Evolutionary conservation across 2,113 vertebrate genomes (phyloP), one percentile per base, ranked within the genome.

Genomic region (Lamprotornis superbus): DNA sequence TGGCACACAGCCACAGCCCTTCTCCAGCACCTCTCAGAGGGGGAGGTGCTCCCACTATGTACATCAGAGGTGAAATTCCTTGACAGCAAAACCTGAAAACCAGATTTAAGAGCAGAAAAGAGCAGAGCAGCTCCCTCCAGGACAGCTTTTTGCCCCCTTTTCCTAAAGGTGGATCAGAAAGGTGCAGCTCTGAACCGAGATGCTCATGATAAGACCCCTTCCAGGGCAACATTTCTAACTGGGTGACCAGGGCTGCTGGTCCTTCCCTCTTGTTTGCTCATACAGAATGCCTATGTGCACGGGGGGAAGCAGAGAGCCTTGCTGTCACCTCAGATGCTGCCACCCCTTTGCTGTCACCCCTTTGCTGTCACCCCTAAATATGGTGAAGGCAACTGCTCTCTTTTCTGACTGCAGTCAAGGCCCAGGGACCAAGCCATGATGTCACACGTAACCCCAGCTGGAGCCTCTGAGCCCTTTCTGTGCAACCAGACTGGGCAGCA

Each of bases 401-500:
- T 52, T 40, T 25, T 52, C 33, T 24, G 20, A 79, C 56, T 50
- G 12, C 33, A 68, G 42, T 27, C 27, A 16, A 0, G 1, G 30
- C 17, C 24, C 21, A 40, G 42, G 27, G 22, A 49, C 42, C 24
- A 27, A 76, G 35, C 7, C 24, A 27, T 4, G 1, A 1, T 13
- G 19, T 15, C 3, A 5, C 46, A 57, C 2, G 1, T 7, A 52
- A 61, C 2, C 7, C 33, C 16, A 44, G 23, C 9, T 44, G 52
- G 56, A 60, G 6, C 9, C 30, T 8, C 14, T 5, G 39, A 63
- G 57, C 21, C 24, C 56, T 47, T 70, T 73, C 49, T 12, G 9
- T 70, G 40, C 0, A 0, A 35, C 8, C 20, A 25, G 40, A 7
- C 28, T 0, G 0, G 0, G 1, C 37, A 63, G 65, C 35, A 18